A percentile compares a stretch with the other conserved stretches of the same genome.
Conservation (phyloP, 2,797 vertebrate species). For the Pseudocheirus occidentalis region DNA sequence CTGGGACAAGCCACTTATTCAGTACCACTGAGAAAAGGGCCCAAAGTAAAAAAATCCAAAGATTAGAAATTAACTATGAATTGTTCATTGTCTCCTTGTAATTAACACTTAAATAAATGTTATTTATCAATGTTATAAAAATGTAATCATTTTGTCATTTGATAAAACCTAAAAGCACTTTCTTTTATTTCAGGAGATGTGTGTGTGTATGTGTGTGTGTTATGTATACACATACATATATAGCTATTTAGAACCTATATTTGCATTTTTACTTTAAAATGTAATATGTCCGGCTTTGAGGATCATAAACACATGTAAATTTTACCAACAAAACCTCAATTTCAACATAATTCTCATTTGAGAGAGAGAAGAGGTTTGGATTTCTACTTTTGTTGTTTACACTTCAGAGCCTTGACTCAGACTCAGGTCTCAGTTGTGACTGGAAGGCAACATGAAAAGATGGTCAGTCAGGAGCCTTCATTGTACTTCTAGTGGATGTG, state of each 20-base stretch:
- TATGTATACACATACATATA: neutral
- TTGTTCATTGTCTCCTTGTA: slow-evolving; percentile 6
- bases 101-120: slow-evolving; percentile 13
- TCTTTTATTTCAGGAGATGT: slow-evolving; percentile 1
- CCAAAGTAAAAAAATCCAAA: neutral
- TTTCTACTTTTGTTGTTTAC: slow-evolving; percentile 52
- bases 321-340: slow-evolving; percentile 33
- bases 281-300: neutral
- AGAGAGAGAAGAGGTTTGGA: slow-evolving; percentile 25
- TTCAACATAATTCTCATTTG: slow-evolving; percentile 38
- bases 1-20: neutral
- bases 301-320: neutral
- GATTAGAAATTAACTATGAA: neutral
- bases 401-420: slow-evolving; percentile 64
- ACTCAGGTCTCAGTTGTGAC: slow-evolving; percentile 46
- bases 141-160: neutral
- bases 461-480: slow-evolving; percentile 59
- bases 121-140: neutral
- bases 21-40: neutral
- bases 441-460: slow-evolving; percentile 53
- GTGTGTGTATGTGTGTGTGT: neutral
- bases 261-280: slow-evolving; percentile 46
- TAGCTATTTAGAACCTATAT: slow-evolving; percentile 35
- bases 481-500: slow-evolving; percentile 66
- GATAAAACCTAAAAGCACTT: slow-evolving; percentile 2